A percentile compares a stretch with the other conserved stretches of the same genome.
Conservation (phyloP, 2,888 invertebrate species). For the Prosapia bicincta region DNA sequence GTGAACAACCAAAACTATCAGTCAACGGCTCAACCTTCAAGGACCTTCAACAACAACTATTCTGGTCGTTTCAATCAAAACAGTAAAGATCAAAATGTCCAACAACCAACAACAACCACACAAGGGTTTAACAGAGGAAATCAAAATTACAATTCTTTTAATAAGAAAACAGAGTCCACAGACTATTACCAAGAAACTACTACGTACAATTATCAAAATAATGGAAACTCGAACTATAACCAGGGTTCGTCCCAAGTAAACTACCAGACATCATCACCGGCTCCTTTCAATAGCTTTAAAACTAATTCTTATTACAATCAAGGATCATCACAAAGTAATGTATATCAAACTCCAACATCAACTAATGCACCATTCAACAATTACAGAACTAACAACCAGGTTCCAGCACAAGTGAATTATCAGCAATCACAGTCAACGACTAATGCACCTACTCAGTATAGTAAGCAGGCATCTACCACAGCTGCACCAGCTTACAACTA, state of each 20-base stretch:
- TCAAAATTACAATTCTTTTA: constrained; percentile 21
- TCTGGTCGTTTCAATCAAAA: background rate
- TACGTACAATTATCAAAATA: constrained; percentile 17
- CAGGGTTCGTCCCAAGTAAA: constrained; percentile 19
- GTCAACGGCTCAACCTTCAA: constrained; percentile 4
- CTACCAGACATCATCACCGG: constrained; percentile 34
- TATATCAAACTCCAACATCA: constrained; percentile 38
- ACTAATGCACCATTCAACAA: constrained; percentile 36
- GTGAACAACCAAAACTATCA: constrained; percentile 18
- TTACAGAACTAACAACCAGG: constrained; percentile 38
- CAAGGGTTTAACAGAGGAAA: constrained; percentile 19
- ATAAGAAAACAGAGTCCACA: constrained; percentile 13
- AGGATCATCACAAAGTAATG: constrained; percentile 11
- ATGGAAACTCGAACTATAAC: constrained; percentile 18
- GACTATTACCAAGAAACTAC: constrained; percentile 12
- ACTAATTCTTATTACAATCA: constrained; percentile 37
- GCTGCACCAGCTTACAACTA: constrained; percentile 23
- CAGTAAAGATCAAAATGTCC: background rate
- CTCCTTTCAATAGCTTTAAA: constrained; percentile 34
- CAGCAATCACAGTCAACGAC: constrained; percentile 27
- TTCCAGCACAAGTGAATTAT: constrained; percentile 29
- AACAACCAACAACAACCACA: constrained; percentile 3
- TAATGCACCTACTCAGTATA: constrained; percentile 18
- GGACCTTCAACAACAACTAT: constrained; percentile 6
- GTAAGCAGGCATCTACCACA: constrained; percentile 41